These are phyloP conservation scores for Cylas formicarius DNA, from an alignment of 1,140 invertebrate species.

Conservation along the genomic window DNA sequence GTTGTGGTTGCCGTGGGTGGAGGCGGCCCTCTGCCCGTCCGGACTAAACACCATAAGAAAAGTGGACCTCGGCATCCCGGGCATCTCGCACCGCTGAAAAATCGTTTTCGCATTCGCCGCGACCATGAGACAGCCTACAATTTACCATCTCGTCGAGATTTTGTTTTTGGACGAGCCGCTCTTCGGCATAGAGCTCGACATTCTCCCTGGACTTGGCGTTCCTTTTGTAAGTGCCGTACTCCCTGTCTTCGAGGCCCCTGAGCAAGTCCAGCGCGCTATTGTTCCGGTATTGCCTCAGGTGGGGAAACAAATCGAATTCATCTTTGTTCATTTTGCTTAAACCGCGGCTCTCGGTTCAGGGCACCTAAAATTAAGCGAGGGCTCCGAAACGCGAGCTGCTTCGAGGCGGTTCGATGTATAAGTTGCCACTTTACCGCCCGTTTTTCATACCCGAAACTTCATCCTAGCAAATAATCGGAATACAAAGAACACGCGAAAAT, in stretches of 20 bases:
- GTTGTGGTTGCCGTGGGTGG: constrained; percentile 86
- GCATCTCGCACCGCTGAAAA: constrained; percentile 63
- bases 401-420: too few species aligned
- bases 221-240: constrained; percentile 15
- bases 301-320: constrained; percentile 26
- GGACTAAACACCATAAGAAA: constrained; percentile 83
- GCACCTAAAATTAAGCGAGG: too few species aligned
- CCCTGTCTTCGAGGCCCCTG: constrained; percentile 23
- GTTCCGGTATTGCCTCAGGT: constrained; percentile 22
- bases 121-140: constrained; percentile 6
- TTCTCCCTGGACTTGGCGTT: constrained; percentile 21
- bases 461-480: too few species aligned
- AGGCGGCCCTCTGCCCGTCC: constrained; percentile 78
- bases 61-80: constrained; percentile 65
- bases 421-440: too few species aligned
- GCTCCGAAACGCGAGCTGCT: too few species aligned
- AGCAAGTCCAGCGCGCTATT: constrained; percentile 25
- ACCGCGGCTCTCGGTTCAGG: too few species aligned
- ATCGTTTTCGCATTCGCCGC: constrained; percentile 3
- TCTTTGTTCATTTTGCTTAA: constrained; percentile 34
- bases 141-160: constrained; percentile 47
- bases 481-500: constrained; percentile 15
- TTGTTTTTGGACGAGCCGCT: constrained; percentile 46
- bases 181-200: constrained; percentile 48
- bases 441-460: too few species aligned